Base-by-base conservation (phyloP, 1,140 invertebrate species). In the Drosophila ambigua region DNA sequence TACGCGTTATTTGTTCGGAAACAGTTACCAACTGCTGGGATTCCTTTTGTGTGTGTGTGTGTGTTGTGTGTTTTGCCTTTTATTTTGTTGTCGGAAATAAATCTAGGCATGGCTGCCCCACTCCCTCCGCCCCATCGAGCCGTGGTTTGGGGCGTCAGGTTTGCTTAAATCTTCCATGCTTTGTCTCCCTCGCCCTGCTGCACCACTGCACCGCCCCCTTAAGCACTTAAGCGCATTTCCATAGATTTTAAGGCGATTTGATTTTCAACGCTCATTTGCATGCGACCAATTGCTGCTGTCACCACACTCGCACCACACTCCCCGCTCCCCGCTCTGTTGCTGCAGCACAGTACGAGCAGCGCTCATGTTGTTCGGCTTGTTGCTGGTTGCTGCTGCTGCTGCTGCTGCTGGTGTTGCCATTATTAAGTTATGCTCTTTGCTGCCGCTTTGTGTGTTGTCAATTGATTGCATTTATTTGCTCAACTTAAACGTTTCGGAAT, bases 201-300 rank as follows among this genome's bases (percentile, higher is more conserved):
- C 9, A 35, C 8, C 11, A 3, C 31, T 9, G 31, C 9, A 35
- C 8, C 26, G 16, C 11, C 31, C 39, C 65, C 58, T 79, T 84
- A 79, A 75, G 76, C 76, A 63, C 80, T 84, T 79, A 82, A 82
- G 80, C 64, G 76, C 79, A 82, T 82, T 82, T 74, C 77, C 76
- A 79, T 84, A 79, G 76, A 75, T 84, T 84, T 82, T 82, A 79
- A 82, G 76, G 76, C 71, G 79, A 79, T 84, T 79, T 71, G 46
- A 58, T 68, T 65, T 74, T 54, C 57, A 83, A 83, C 71, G 57
- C 69, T 74, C 79, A 82, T 82, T 83, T 82, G 79, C 79, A 82
- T 83, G 68, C 68, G 26, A 24, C 55, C 66, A 60, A 52, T 71
- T 72, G 67, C 28, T 54, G 69, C 80, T 76, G 67, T 57, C 50